Evolutionary conservation across 1,140 invertebrate genomes (phyloP), one percentile per base, ranked within the genome.

Genomic region (Plutomurus gul): DNA sequence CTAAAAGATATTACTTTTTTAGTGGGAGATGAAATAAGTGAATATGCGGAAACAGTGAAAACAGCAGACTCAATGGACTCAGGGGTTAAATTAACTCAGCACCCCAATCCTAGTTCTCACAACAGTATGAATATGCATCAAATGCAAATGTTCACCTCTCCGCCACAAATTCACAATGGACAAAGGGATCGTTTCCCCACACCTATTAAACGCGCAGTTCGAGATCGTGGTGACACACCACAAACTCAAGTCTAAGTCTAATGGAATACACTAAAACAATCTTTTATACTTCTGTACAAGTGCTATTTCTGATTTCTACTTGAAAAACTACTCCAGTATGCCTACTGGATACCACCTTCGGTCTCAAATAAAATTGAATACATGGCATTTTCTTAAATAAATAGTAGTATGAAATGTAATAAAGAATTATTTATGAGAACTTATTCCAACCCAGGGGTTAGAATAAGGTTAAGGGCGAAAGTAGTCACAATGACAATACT

Each of bases 41-140:
- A 84, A 20, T 84, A 84, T 47, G 83, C 83, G 16, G 83, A 82
- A 39, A 82, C 83, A 16, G 79, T 84, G 13, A 84, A 84, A 77
- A 84, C 83, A 5, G 74, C 18, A 3, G 81, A 84, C 47, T 84
- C 83, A 4, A 77, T 82, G 74, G 83, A 84, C 46, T 84, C 83
- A 8, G 77, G 78, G 13, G 75, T 81, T 4, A 82, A 82, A 72
- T 51, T 82, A 25, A 74, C 56, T 36, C 76, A 46, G 1, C 37
- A 74, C 79, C 78, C 81, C 13, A 71, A 77, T 51, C 76, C 81
- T 36, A 51, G 22, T 20, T 27, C 39, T 22, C 77, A 79, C 27
- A 39, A 65, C 36, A 70, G 51, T 20, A 75, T 43, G 75, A 78
- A 75, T 37, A 51, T 79, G 33, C 80, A 71, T 46, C 75, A 82